Base-by-base conservation (phyloP, 2,888 invertebrate species). In the Caenorhabditis afra region DNA sequence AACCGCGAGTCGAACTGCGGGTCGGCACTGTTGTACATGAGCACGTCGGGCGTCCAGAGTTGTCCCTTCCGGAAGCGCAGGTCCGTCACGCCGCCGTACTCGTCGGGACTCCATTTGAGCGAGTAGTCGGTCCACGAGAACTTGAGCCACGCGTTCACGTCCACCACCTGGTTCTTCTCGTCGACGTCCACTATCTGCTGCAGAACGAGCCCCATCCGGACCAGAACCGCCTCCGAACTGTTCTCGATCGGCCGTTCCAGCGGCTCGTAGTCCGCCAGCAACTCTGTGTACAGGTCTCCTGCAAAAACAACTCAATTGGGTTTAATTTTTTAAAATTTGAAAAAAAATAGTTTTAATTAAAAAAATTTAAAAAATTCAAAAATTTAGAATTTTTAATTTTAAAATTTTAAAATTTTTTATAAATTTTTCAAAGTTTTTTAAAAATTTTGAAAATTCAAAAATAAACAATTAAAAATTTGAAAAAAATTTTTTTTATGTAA, bases 1-100 rank as follows among this genome's bases (percentile, higher is more conserved):
- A 95, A 98, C 90, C 97, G 97, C 90, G 96, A 96, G 93, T 97
- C 97, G 92, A 98, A 98, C 87, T 96, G 96, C 92, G 97, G 97
- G 92, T 97, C 97, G 91, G 97, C 98, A 93, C 97, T 84, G 62
- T 87, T 87, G 58, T 87, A 87, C 79, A 87, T 81, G 53, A 87
- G 58, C 12, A 87, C 82, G 59, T 87, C 87, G n/a, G 87, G 87
- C 0, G 81, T 86, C 87, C 87, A 87, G 8, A 87, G 22, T 41
- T 86, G 85, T 16, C 75, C 79, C 57, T 84, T 79, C 23, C 65
- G 35, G 55, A 85, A 85, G 35, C 86, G 79, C 16, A 86, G 44
- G 62, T 86, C 86, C 3, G 68, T 73, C 0, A 87, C 83, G 16
- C 85, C 87, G 1, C 82, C 86, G 62, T 85, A 82, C 22, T 84